Percentiles rank a stretch among this genome's conserved stretches.
These are phyloP conservation scores for Bubalus kerabau DNA, from an alignment of 2,113 vertebrate genomes.

Conservation along the genomic window DNA sequence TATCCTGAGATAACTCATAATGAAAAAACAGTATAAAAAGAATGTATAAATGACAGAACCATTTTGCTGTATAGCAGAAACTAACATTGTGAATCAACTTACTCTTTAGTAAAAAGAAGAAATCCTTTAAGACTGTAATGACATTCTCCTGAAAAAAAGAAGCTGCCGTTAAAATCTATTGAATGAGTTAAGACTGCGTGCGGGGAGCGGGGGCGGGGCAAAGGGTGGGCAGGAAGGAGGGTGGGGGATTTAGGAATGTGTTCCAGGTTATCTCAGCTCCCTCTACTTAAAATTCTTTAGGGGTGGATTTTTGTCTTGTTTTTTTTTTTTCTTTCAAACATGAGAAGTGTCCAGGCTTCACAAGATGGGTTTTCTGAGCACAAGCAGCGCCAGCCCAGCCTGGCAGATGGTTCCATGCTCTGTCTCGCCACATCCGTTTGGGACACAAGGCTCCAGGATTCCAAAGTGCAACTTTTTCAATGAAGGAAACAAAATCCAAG, in stretches of 20 bases:
- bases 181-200: background rate
- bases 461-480: background rate
- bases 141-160: background rate
- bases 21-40: background rate
- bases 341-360: background rate
- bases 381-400: background rate
- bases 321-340: background rate
- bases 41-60: background rate
- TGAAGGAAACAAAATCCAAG: background rate
- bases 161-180: background rate
- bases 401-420: background rate
- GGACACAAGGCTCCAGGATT: background rate
- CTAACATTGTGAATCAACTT: background rate
- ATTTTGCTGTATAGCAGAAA: background rate
- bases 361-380: background rate
- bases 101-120: background rate
- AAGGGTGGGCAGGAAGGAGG: background rate
- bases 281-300: background rate
- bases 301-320: background rate
- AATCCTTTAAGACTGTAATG: background rate
- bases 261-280: background rate
- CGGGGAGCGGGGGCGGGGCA: too few relatives aligned
- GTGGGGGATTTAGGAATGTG: background rate
- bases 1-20: background rate
- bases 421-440: accelerated